These are phyloP conservation scores for Merodon equestris DNA, from an alignment of 2,888 invertebrate genomes.

Conservation along the genomic window DNA sequence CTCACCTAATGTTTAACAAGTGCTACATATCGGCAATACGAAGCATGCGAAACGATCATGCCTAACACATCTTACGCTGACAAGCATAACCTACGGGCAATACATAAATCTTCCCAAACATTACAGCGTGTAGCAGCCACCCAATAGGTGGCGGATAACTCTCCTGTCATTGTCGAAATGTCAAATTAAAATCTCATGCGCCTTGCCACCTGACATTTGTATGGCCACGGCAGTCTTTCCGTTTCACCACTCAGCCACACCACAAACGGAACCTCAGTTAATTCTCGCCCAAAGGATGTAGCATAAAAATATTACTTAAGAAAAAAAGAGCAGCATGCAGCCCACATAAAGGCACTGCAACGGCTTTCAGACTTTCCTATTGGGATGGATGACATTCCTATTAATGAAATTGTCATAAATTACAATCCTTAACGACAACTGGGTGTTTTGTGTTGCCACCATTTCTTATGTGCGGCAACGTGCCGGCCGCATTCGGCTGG, in stretches of 20 bases:
- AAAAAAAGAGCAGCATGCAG: constrained; percentile 4
- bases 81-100: no score
- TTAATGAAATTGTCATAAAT: constrained; percentile 65
- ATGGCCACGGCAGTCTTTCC: constrained; percentile 35
- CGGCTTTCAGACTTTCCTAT: background rate
- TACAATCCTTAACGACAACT: constrained; percentile 60
- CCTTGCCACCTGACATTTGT: constrained; percentile 41
- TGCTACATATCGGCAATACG: no score
- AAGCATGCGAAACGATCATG: no score
- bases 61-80: no score
- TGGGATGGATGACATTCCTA: constrained; percentile 45
- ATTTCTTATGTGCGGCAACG: constrained; percentile 13
- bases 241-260: background rate
- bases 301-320: background rate
- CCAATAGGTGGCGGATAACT: constrained; percentile 13
- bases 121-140: no score
- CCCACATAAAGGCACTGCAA: constrained; percentile 21
- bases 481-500: constrained; percentile 28
- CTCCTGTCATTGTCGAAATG: constrained; percentile 32
- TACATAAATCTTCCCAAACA: constrained; percentile 25
- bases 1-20: no score
- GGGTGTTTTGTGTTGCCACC: constrained; percentile 60
- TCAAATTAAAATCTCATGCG: constrained; percentile 43
- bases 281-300: constrained; percentile 7
- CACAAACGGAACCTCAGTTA: background rate